Percentiles rank a stretch among this genome's conserved stretches.
These are phyloP conservation scores for Barypeithes pellucidus DNA, from an alignment of 2,888 invertebrate genomes.

Conservation along the genomic window DNA sequence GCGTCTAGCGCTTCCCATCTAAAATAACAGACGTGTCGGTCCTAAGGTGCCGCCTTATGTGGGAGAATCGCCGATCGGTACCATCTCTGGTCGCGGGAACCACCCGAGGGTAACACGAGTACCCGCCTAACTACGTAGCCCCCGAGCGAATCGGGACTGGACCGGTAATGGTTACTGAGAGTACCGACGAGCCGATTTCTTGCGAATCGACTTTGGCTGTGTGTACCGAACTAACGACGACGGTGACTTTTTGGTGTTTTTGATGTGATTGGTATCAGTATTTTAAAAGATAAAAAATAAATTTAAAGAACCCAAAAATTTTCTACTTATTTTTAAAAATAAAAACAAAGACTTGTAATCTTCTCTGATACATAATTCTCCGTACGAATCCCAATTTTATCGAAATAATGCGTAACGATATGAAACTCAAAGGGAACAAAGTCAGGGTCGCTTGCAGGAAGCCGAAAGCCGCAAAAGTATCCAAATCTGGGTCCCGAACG, in stretches of 20 bases:
- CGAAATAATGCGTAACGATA: not conserved
- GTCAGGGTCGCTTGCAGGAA: conserved; percentile 30
- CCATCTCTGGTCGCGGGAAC: conserved; percentile 49
- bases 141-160: conserved; percentile 51
- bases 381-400: not conserved
- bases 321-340: no score
- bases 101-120: conserved; percentile 53
- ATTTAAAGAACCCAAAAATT: no score
- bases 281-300: no score
- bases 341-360: no score
- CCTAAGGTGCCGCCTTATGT: conserved; percentile 46
- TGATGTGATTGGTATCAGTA: not conserved
- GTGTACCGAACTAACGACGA: conserved; percentile 7
- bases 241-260: conserved; percentile 2
- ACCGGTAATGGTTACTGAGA: conserved; percentile 41
- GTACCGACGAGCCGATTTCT: conserved; percentile 23
- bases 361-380: no score
- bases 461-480: conserved; percentile 35
- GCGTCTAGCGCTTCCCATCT: conserved; percentile 27
- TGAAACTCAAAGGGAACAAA: conserved; percentile 17
- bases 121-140: conserved; percentile 50
- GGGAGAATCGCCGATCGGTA: conserved; percentile 38
- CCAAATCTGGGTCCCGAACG: conserved; percentile 21
- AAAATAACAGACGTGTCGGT: conserved; percentile 36
- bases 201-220: conserved; percentile 21